Percentiles rank a stretch among this genome's conserved stretches.
Evolutionary conservation across 2,797 vertebrate species (phyloP).

Genomic region (Heterohyrax brucei): DNA sequence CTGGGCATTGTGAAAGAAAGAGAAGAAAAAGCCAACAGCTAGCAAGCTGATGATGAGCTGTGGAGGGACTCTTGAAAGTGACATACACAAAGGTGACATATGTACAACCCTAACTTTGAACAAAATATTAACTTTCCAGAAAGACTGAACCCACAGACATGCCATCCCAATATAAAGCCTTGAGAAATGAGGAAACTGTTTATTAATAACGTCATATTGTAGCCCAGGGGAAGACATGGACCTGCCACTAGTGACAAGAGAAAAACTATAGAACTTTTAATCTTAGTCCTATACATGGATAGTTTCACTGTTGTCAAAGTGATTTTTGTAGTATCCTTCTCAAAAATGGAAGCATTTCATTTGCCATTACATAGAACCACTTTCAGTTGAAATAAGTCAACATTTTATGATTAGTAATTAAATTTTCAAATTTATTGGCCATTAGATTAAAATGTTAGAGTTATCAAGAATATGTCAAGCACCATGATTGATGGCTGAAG

Average conservation of each 20-base stretch:
- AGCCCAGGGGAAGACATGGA: background rate
- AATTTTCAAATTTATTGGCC: background rate
- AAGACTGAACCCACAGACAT: background rate
- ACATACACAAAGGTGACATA: background rate
- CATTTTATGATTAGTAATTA: background rate
- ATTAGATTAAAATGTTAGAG: background rate
- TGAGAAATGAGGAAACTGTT: constrained; percentile 50
- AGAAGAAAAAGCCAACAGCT: background rate
- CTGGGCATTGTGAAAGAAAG: background rate
- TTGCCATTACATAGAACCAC: background rate
- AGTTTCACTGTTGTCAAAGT: constrained; percentile 2
- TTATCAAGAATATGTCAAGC: too few relatives aligned
- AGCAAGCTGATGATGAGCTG: background rate
- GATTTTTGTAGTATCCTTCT: constrained; percentile 36
- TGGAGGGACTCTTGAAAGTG: background rate
- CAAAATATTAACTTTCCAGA: constrained; percentile 25
- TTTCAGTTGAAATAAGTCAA: constrained; percentile 11
- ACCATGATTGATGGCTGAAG: too few relatives aligned
- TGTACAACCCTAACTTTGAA: background rate
- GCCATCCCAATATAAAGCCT: background rate
- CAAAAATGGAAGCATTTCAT: background rate
- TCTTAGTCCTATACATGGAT: constrained; percentile 1
- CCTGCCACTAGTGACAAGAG: constrained; percentile 21
- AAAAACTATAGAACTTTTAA: constrained; percentile 48
- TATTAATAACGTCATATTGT: constrained; percentile 39